phyloP scores from a whole-genome alignment of 2,797 vertebrate genomes.

The Moxostoma hubbsi region DNA sequence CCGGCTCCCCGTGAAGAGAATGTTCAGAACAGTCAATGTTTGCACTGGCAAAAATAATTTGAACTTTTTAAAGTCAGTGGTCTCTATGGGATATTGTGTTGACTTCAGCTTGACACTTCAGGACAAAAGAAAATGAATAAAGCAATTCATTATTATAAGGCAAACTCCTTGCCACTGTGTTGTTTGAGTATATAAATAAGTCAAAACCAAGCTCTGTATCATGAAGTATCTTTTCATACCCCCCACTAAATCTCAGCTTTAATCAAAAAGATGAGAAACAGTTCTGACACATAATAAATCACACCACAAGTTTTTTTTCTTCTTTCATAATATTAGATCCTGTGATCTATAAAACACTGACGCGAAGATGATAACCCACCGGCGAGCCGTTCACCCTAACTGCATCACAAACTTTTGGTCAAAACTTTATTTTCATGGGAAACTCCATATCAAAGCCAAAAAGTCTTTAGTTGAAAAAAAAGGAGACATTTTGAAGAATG shows the following conservation, averaged over 20 bases:
- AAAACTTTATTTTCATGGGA: not conserved
- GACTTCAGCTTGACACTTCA: slow-evolving; percentile 30
- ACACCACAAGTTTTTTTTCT: not conserved
- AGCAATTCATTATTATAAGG: slow-evolving; percentile 23
- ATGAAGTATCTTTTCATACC: slow-evolving; percentile 10
- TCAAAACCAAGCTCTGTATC: slow-evolving; percentile 14
- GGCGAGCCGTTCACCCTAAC: not conserved
- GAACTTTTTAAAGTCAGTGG: slow-evolving; percentile 18
- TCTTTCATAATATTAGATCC: not conserved
- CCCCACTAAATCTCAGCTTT: slow-evolving; percentile 1
- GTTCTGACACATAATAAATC: not conserved
- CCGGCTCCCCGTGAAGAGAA: slow-evolving; percentile 15
- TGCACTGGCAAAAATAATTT: slow-evolving; percentile 4
- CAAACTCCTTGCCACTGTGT: slow-evolving; percentile 20
- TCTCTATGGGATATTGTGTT: slow-evolving; percentile 30
- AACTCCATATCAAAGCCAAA: not conserved
- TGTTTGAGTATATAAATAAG: slow-evolving; percentile 32
- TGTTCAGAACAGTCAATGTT: slow-evolving; percentile 23
- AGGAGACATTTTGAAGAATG: too few relatives aligned
- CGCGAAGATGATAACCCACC: not conserved
- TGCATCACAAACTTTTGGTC: not conserved
- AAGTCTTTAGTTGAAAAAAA: too few relatives aligned
- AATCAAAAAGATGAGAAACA: slow-evolving; percentile 19
- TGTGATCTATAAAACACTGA: slow-evolving; percentile 5
- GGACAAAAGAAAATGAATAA: slow-evolving; percentile 30